A percentile compares a stretch with the other conserved stretches of the same genome.
Conservation (phyloP, 2,888 invertebrate species). For the Ethmia dodecea region DNA sequence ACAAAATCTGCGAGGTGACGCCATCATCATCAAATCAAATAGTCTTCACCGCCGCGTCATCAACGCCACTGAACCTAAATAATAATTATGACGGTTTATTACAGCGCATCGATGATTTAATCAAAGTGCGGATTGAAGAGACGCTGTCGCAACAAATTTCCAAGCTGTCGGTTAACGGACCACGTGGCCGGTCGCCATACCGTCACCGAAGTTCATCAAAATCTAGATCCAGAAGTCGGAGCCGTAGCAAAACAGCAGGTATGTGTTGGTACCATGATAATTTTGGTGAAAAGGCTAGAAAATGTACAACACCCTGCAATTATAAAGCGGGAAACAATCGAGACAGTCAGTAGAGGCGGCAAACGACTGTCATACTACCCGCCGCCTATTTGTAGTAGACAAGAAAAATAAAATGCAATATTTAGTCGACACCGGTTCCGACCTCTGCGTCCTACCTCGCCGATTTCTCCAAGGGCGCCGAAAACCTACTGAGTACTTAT, state of each 20-base stretch:
- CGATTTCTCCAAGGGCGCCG: slow-evolving; percentile 4
- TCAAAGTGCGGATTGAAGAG: not conserved
- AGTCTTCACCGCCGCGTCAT: not conserved
- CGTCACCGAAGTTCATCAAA: not conserved
- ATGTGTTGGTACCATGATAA: slow-evolving; percentile 14
- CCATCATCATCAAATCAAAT: too few species aligned
- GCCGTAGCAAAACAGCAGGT: slow-evolving; percentile 5
- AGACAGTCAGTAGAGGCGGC: slow-evolving; percentile 22
- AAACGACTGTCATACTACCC: slow-evolving; percentile 20
- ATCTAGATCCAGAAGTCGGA: slow-evolving; percentile 1
- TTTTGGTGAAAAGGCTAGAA: slow-evolving; percentile 14
- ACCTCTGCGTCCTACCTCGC: slow-evolving; percentile 16
- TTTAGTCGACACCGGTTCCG: slow-evolving; percentile 18
- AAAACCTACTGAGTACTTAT: slow-evolving; percentile 1
- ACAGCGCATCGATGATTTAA: not conserved
- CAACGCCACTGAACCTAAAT: not conserved
- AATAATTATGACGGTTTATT: not conserved
- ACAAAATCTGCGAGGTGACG: not conserved
- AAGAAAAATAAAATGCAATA: slow-evolving; percentile 18
- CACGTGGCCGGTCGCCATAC: not conserved
- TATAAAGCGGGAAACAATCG: slow-evolving; percentile 17
- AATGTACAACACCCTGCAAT: slow-evolving; percentile 20
- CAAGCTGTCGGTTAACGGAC: not conserved
- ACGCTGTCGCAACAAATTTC: not conserved
- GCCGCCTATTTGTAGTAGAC: slow-evolving; percentile 27